Base-by-base conservation (phyloP, 2,797 vertebrate genomes). In the Halcyon smyrnensis region DNA sequence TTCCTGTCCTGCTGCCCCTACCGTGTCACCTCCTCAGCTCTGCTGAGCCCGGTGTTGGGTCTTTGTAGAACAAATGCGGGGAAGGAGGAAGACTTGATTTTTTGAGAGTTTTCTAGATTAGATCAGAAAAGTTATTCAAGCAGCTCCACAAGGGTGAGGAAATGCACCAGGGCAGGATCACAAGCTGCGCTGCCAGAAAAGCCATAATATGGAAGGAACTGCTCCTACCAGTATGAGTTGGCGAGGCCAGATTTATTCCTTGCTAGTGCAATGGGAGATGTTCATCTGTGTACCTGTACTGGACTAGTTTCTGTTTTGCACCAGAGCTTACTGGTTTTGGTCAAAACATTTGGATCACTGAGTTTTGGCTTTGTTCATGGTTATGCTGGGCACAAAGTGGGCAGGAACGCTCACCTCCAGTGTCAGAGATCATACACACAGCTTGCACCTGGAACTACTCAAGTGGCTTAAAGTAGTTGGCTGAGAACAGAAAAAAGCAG, bases 261-360 rank as follows among this genome's bases (percentile, higher is more conserved):
- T 77, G 51, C 63, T 80, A 48, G 21, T 53, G 53, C 80, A 85
- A 64, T 0, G 0, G 0, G 73, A 27, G 10, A 43, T 0, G 0
- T 41, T 90, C 70, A 76, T 53, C 63, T 82, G 39, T 3, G 1
- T 37, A 41, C 60, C 36, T 19, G 1, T 46, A 53, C 32, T 14
- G 59, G 60, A 6, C 15, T 25, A 20, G 37, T 48, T 75, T 68
- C 45, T 56, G 53, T 48, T 90, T 39, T 71, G 60, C 51, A 87
- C 30, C 56, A 25, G 20, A 63, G 2, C 20, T 48, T 45, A 30
- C 13, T 54, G 20, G 14, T 89, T 48, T 41, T 53, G 81, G 24
- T 90, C 34, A 65, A 79, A 88, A 56, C 7, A 43, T 0, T 0
- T 0, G 1, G 37, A 36, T 76, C n/a, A 7, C 12, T 23, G n/a